A percentile compares a stretch with the other conserved stretches of the same genome.
Evolutionary conservation across 2,797 vertebrate genomes (phyloP).

Genomic region (Myotis pilosus): DNA sequence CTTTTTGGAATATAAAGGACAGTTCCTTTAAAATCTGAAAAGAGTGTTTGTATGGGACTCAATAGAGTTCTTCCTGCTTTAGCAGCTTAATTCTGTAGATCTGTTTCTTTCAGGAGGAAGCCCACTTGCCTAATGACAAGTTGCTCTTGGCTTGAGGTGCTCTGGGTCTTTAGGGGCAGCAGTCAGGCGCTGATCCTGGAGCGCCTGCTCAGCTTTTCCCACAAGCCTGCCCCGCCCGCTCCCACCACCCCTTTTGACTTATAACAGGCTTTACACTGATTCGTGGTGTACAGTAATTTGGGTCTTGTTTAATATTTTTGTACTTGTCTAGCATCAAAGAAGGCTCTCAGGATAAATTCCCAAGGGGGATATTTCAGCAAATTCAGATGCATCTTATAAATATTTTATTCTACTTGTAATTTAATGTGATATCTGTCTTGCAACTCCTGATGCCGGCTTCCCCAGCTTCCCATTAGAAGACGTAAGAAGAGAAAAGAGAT

Average conservation of each 20-base stretch:
- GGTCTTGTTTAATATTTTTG: constrained; percentile 40
- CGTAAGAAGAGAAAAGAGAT: constrained; percentile 1
- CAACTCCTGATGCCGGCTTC: background rate
- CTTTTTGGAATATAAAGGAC: background rate
- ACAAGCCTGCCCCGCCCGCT: background rate
- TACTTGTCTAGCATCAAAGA: background rate
- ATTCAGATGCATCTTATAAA: constrained; percentile 52
- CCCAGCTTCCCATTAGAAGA: background rate
- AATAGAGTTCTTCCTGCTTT: background rate
- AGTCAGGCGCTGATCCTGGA: background rate
- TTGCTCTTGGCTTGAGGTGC: background rate
- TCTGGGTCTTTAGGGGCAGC: background rate
- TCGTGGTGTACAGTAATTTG: background rate
- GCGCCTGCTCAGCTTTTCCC: background rate
- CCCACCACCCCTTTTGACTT: background rate
- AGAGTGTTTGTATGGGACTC: background rate
- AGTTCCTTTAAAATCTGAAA: background rate
- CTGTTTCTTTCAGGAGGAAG: background rate
- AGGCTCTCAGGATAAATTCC: background rate
- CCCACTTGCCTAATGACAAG: background rate
- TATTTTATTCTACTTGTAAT: constrained; percentile 51
- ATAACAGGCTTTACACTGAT: background rate
- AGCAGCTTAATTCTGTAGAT: background rate
- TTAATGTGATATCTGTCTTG: constrained; percentile 34
- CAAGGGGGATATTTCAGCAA: background rate